These are phyloP conservation scores for Zosterops lateralis DNA, from an alignment of 2,113 vertebrate species.

Conservation along the genomic window DNA sequence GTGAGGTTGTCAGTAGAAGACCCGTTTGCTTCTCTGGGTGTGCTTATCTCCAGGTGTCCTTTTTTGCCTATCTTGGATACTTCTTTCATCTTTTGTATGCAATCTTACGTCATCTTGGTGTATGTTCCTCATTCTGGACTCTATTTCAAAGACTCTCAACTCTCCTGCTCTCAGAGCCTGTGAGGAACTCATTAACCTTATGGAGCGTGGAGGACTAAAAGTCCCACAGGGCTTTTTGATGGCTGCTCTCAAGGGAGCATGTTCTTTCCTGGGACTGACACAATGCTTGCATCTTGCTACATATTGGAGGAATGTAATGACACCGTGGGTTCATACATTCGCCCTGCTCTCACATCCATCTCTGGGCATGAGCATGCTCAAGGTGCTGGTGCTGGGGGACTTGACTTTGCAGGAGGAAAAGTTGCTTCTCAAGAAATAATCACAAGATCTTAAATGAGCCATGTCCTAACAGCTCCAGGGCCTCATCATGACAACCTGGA, in stretches of 20 bases:
- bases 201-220: background rate
- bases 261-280: background rate
- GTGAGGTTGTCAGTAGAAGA: no score
- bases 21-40: no score
- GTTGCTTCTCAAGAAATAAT: background rate
- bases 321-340: background rate
- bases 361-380: background rate
- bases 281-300: background rate
- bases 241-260: background rate
- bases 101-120: background rate
- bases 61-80: no score
- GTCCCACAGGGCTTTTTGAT: background rate
- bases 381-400: background rate
- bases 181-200: background rate
- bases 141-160: background rate
- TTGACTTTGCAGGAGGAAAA: background rate
- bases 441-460: background rate
- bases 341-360: background rate
- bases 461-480: conserved; percentile 7
- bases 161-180: background rate
- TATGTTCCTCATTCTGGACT: background rate
- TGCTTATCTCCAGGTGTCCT: no score
- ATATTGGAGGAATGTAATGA: background rate
- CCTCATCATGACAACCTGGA: background rate
- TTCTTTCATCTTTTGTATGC: background rate